phyloP scores from a whole-genome alignment of 1,140 invertebrate species.

The Platorchestia sp. region DNA sequence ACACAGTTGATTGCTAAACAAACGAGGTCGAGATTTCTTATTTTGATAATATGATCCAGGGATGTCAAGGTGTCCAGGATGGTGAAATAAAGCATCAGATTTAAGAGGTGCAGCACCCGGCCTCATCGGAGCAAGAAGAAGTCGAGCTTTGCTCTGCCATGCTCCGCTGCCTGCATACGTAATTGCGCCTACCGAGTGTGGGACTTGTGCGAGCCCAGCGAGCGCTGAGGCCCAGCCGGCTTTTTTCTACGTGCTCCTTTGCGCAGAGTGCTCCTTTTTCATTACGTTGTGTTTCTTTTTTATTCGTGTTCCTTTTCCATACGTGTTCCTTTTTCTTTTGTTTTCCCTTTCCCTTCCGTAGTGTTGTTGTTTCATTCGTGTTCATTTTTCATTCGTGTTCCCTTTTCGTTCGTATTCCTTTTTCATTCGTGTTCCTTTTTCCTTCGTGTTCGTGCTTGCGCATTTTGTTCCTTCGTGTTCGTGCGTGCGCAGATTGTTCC shows the following conservation, averaged over 20 bases:
- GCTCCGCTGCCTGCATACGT: constrained; percentile 12
- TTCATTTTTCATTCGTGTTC: too few relatives aligned
- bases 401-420: too few relatives aligned
- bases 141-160: background rate
- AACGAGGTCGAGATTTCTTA: background rate
- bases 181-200: background rate
- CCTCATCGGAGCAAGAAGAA: background rate
- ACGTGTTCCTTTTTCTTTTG: too few relatives aligned
- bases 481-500: too few relatives aligned
- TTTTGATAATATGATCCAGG: constrained; percentile 24
- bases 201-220: background rate
- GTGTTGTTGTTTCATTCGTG: too few relatives aligned
- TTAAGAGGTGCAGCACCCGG: background rate
- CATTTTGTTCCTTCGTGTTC: too few relatives aligned
- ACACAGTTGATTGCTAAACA: background rate
- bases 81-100: background rate
- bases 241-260: background rate
- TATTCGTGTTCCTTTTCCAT: too few relatives aligned
- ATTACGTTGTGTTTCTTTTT: too few relatives aligned
- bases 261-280: too few relatives aligned
- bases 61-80: background rate
- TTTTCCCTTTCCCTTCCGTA: too few relatives aligned
- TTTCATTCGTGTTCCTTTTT: too few relatives aligned
- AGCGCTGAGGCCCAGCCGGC: background rate
- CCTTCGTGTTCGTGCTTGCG: too few relatives aligned